These are phyloP conservation scores for Lynx canadensis DNA, from an alignment of 2,113 vertebrate species.

Conservation along the genomic window DNA sequence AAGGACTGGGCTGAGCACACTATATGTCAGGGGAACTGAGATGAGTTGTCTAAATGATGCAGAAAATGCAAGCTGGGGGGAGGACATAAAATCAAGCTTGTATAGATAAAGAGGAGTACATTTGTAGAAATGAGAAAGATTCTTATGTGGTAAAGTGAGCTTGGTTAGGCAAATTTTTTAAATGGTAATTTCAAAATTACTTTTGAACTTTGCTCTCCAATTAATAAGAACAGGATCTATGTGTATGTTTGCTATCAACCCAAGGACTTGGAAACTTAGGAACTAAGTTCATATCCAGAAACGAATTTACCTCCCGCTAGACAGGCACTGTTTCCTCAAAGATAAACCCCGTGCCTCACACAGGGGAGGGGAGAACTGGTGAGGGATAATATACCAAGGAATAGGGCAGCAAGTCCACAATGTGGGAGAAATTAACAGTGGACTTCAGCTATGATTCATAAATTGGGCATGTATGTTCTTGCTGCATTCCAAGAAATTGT, in stretches of 20 bases:
- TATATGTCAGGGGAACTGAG: rapidly evolving
- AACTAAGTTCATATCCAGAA: not conserved
- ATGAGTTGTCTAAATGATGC: not conserved
- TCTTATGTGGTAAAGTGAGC: not conserved
- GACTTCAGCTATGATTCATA: conserved; percentile 45
- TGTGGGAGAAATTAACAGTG: not conserved
- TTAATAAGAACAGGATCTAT: not conserved
- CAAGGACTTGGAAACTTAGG: not conserved
- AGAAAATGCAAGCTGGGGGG: not conserved
- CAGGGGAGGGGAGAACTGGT: not conserved
- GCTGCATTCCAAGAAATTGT: not conserved
- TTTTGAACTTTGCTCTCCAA: conserved; percentile 28
- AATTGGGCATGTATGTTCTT: not conserved
- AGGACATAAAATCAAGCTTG: not conserved
- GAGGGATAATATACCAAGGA: not conserved
- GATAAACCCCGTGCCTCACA: not conserved
- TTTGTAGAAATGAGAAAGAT: not conserved
- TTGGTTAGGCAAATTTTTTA: not conserved
- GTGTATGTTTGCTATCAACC: not conserved
- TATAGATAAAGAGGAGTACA: not conserved
- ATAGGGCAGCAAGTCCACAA: not conserved
- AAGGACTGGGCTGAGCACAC: not conserved
- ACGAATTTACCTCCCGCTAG: not conserved
- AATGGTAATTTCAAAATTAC: not conserved
- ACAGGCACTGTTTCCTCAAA: not conserved